Evolutionary conservation across 2,888 invertebrate genomes (phyloP).

Genomic region (Marronus borbonicus): DNA sequence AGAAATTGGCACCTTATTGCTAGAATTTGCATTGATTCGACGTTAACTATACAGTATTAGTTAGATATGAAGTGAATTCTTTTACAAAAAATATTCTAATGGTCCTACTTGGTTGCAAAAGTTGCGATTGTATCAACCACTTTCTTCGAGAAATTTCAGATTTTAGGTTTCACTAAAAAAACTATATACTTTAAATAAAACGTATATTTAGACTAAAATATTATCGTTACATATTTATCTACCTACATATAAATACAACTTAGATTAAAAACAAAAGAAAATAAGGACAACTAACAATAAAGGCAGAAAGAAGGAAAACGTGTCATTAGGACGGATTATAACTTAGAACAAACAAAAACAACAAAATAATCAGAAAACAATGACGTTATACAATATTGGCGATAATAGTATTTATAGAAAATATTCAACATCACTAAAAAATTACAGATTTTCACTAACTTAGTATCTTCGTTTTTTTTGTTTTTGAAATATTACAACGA

Average conservation of each 20-base stretch:
- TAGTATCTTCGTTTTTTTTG: not conserved
- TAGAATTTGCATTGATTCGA: too few relatives aligned
- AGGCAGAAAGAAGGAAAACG: conserved; percentile 41
- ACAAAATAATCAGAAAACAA: conserved; percentile 33
- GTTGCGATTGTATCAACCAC: too few relatives aligned
- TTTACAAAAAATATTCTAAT: too few relatives aligned
- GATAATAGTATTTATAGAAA: conserved; percentile 15
- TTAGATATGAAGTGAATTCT: too few relatives aligned
- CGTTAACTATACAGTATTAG: too few relatives aligned
- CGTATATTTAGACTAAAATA: conserved; percentile 42
- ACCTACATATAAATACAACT: conserved; percentile 31
- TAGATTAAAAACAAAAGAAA: not conserved
- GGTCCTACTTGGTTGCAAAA: too few relatives aligned
- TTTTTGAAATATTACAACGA: not conserved
- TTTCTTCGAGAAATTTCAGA: too few relatives aligned
- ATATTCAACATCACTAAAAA: not conserved
- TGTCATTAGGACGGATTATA: conserved; percentile 66
- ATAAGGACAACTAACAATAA: conserved; percentile 8
- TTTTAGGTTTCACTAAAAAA: too few relatives aligned
- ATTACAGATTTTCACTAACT: conserved; percentile 9
- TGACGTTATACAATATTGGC: conserved; percentile 3
- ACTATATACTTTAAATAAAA: conserved; percentile 41
- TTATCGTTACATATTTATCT: conserved; percentile 25
- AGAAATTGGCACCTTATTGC: too few relatives aligned
- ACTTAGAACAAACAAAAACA: conserved; percentile 58